Evolutionary conservation across 1,140 invertebrate genomes (phyloP), one percentile per base, ranked within the genome.

Genomic region (Tetraneura akinire): DNA sequence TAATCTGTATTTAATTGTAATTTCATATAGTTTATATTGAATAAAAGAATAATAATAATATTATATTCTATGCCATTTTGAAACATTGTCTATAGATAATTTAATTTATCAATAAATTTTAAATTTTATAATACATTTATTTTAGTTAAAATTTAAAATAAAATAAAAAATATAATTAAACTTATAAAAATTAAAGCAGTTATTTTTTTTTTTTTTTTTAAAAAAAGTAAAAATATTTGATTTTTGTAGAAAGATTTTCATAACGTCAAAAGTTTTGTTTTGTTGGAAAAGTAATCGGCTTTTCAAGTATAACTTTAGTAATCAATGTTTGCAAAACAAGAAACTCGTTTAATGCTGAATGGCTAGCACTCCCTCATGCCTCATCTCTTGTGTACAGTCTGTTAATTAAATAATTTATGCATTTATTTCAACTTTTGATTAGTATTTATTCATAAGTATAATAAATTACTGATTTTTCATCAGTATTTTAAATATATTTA

Each of bases 351-450:
- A 71, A 51, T 51, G 47, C 68, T 71, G 68, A 71, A 71, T 71
- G 16, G 45, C 26, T 71, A 51, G 16, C 29, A 29, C 26, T 71
- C 68, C 68, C 47, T 32, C 6, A 23, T 71, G 68, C 68, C 47
- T 37, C 32, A n/a, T 37, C 32, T 37, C 8, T 3, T 37, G 32
- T 4, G 32, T 8, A 29, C 45, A 71, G 45, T 51, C 26, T 71
- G 68, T 71, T 71, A 71, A 71, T 71, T 71, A 71, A 71, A 71
- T 71, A 71, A 71, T 71, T 71, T 71, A 71, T 51, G 47, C 68
- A 9, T 29, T 71, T 71, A 71, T 71, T 49, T 51, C 49, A 71
- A 71, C 47, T 71, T n/a, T 71, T 71, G 68, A 71, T 71, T 71
- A 71, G 68, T 71, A 71, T 71, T 71, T 71, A 71, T 71, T 71